Conservation (phyloP, 2,797 vertebrate genomes). For the Crax fasciolata region DNA sequence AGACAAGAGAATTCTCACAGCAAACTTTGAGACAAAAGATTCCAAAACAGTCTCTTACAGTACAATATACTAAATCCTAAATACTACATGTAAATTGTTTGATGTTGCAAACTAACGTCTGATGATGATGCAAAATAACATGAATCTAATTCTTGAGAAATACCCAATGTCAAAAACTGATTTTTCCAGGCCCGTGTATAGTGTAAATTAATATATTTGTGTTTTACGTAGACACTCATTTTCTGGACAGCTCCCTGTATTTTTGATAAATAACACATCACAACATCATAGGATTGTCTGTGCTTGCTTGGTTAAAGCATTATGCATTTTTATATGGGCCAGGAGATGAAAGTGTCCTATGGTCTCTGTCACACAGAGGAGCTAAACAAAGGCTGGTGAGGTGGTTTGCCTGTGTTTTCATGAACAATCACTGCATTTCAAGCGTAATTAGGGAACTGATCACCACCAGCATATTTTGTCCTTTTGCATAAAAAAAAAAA, state of each 20-base stretch:
- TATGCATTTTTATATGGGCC: accelerated
- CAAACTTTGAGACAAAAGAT: too few relatives aligned
- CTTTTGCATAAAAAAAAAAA: background rate
- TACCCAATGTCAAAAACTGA: background rate
- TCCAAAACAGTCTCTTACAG: too few relatives aligned
- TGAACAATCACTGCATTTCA: background rate
- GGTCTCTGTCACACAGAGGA: background rate
- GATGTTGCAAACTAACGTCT: background rate
- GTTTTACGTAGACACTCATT: background rate
- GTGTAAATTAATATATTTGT: background rate
- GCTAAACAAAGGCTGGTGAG: background rate
- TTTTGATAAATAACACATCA: background rate
- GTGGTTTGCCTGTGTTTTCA: background rate
- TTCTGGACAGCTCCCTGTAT: background rate
- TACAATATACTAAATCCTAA: background rate
- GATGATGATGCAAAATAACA: background rate
- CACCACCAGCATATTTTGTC: background rate
- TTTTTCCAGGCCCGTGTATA: background rate
- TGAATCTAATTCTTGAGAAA: background rate
- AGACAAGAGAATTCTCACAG: too few relatives aligned
- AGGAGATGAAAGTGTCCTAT: background rate
- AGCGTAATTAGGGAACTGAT: background rate
- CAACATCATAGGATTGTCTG: background rate
- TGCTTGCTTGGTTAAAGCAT: background rate
- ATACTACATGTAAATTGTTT: background rate